Base-by-base conservation (phyloP, 2,113 vertebrate genomes). In the Cynocephalus volans region DNA sequence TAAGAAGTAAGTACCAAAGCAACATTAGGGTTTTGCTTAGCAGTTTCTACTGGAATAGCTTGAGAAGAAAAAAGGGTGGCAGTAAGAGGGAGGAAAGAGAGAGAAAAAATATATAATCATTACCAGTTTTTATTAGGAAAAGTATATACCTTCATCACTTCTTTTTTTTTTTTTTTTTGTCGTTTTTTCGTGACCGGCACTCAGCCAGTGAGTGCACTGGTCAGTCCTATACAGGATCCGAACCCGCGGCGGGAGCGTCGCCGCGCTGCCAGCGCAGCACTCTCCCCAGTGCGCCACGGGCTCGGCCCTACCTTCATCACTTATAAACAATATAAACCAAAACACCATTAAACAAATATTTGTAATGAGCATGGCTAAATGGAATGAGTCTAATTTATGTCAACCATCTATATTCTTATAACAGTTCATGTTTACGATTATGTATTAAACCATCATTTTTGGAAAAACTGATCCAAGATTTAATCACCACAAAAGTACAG, bases 1-100 rank as follows among this genome's bases (percentile, higher is more conserved):
- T 99, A 99, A 23, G 99, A 99, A 93, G 99, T 99, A 93, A 99
- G 99, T 80, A 99, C 99, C 97, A 99, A 97, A 75, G 99, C 99
- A 90, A 99, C 98, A 54, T 99, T 99, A n/a, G 99, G 99, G 33
- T 99, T 99, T 99, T 99, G 99, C 98, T 99, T 99, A 98, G 99
- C 99, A 36, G 98, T 98, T 97, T 99, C 99, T 97, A 99, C 98
- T 36, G 99, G 99, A 96, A 99, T 99, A 95, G 99, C 99, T 99
- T 97, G 93, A 33, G 0, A 33, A 36, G n/a, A 65, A 10, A 64
- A 52, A 52, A 11, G 8, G 8, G 17, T 41, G 14, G 5, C 5
- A 17, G 23, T 23, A 75, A 26, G 18, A 18, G 18, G 8, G 3
- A 36, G 33, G 1, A n/a, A 12, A 6, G 54, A 86, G 33, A 97